These are phyloP conservation scores for Malacoctenus gilli DNA, from an alignment of 2,797 vertebrate genomes.

Conservation along the genomic window DNA sequence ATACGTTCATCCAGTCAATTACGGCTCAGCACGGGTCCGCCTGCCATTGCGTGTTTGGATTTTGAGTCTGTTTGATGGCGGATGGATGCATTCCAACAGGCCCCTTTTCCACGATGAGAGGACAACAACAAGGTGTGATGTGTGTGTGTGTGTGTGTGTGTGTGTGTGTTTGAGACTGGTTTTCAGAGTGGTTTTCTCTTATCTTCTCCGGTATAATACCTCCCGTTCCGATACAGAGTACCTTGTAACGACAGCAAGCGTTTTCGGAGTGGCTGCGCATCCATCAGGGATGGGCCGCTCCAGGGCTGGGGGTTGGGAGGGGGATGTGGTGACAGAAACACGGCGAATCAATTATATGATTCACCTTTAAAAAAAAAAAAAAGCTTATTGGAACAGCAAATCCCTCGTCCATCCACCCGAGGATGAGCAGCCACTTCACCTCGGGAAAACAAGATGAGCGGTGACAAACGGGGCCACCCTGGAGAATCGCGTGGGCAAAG, in stretches of 20 bases:
- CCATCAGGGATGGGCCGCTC: slow-evolving; percentile 28
- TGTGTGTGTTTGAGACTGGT: not conserved
- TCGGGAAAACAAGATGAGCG: slow-evolving; percentile 9
- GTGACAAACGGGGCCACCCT: slow-evolving; percentile 8
- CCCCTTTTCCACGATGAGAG: not conserved
- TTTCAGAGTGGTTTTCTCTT: not conserved
- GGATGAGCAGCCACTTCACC: slow-evolving; percentile 17
- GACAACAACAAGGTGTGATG: not conserved
- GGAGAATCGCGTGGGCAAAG: slow-evolving; percentile 14
- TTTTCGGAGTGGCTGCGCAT: slow-evolving; percentile 17
- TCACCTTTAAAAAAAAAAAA: not conserved
- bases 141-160: not conserved
- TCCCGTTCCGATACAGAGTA: slow-evolving; percentile 1
- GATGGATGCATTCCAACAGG: slow-evolving; percentile 1
- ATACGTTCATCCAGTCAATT: slow-evolving; percentile 17
- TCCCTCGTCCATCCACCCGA: slow-evolving; percentile 8
- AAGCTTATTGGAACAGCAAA: slow-evolving; percentile 20
- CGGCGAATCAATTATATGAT: slow-evolving; percentile 27
- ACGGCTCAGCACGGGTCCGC: not conserved
- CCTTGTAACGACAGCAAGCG: slow-evolving; percentile 22
- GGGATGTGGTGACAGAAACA: slow-evolving; percentile 33
- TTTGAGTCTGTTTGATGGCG: slow-evolving; percentile 10
- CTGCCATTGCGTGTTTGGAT: not conserved
- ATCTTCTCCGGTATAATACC: not conserved
- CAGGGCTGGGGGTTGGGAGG: not conserved